Base-by-base conservation (phyloP, 1,140 invertebrate genomes). In the Dryas iulia region DNA sequence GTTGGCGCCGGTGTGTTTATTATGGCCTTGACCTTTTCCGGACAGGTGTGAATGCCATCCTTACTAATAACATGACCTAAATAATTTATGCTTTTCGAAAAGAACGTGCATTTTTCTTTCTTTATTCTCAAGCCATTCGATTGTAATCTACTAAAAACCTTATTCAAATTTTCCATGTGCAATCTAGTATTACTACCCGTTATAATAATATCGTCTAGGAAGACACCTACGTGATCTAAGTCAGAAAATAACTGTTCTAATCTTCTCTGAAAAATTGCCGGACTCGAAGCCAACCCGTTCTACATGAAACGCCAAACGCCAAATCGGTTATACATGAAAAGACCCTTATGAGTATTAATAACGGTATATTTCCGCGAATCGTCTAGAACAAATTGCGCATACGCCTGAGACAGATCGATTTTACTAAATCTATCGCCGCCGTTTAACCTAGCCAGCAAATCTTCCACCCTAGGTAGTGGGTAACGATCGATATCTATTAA, bases 391-490 rank as follows among this genome's bases (percentile, higher is more conserved):
- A 90, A 58, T 73, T 91, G 88, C 18, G 79, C 77, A 68, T 90
- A 92, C 0, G 86, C 86, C 31, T 84, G 77, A 1, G 73, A 81
- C 23, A 92, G 71, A 73, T 91, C 87, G 1, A 83, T 64, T 78
- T 89, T 91, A 39, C 67, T 65, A 73, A 84, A 91, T 26, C 64
- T 60, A 30, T 73, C 12, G 8, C 77, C 81, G 0, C 81, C 83
- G 4, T 73, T 24, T 10, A 92, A 69, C 18, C 62, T 54, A 4
- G 68, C 62, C 60, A 88, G 78, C 56, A 90, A 63, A 56, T 90
- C 83, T 4, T 87, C 81, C 5, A 84, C 69, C 12, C 57, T 64
- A 0, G 89, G 87, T 28, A 92, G 61, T 0, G 86, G 89, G 69
- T 85, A 81, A 26, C 82, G 78, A 28, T 86, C 78, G 21, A 86